Evolutionary conservation across 2,888 invertebrate genomes (phyloP).

Genomic region (Anoplius nigerrimus): DNA sequence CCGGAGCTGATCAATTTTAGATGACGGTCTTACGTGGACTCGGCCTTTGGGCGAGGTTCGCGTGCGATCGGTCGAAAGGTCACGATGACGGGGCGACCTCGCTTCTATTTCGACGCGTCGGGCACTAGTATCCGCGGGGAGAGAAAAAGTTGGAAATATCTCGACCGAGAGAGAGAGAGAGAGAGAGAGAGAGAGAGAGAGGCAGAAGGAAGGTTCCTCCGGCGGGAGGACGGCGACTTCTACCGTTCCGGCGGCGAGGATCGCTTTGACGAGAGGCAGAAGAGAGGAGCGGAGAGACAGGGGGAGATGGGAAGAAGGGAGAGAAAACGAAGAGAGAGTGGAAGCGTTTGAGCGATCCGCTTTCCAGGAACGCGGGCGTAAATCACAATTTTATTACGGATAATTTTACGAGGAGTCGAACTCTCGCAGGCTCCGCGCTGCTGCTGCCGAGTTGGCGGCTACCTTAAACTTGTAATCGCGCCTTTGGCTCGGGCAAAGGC

Average conservation of each 20-base stretch:
- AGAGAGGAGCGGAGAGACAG: constrained; percentile 24
- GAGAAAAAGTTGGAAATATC: too few relatives aligned
- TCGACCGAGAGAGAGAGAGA: neutral
- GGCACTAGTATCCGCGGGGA: neutral
- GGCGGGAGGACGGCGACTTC: neutral
- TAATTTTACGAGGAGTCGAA: constrained; percentile 71
- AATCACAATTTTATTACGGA: constrained; percentile 72
- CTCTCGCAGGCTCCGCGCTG: constrained; percentile 35
- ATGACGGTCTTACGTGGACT: neutral
- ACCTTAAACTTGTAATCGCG: constrained; percentile 66
- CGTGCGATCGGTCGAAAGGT: neutral
- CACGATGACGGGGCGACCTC: neutral
- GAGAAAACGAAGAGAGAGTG: constrained; percentile 25
- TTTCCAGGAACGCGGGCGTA: constrained; percentile 68
- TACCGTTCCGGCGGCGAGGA: constrained; percentile 17
- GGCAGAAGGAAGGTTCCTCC: neutral
- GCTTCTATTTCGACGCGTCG: neutral
- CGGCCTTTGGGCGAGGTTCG: neutral
- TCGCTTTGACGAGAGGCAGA: constrained; percentile 10
- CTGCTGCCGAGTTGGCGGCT: constrained; percentile 34
- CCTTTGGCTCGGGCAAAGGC: constrained; percentile 25
- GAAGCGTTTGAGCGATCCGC: constrained; percentile 60
- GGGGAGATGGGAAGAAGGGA: constrained; percentile 8
- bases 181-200: neutral
- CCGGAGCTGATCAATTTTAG: neutral